Conservation (phyloP, 2,113 vertebrate genomes). For the Ammospiza caudacuta region DNA sequence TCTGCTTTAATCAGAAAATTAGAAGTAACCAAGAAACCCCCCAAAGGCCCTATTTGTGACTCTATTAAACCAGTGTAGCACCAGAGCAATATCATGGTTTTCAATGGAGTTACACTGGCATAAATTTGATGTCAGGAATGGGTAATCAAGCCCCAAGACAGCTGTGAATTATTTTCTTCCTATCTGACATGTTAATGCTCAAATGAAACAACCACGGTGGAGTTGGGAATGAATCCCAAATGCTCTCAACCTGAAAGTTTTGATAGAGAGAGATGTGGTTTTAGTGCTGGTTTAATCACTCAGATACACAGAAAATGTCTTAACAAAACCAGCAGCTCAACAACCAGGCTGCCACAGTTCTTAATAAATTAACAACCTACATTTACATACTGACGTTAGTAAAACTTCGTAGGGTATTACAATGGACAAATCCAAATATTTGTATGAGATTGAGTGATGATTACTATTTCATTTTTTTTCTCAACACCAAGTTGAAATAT, state of each 20-base stretch:
- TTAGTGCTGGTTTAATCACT: background rate
- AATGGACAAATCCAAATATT: conserved; percentile 6
- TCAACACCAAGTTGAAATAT: conserved; percentile 5
- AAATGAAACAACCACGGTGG: background rate
- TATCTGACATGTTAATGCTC: background rate
- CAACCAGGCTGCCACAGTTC: background rate
- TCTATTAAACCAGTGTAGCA: background rate
- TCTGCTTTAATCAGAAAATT: conserved; percentile 59
- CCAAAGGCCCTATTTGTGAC: background rate
- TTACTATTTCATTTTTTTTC: background rate
- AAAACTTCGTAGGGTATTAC: background rate
- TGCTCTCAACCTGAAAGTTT: background rate
- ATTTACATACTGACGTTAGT: background rate
- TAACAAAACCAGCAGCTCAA: background rate
- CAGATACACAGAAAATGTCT: background rate
- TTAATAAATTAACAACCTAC: background rate
- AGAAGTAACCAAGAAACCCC: conserved; percentile 14
- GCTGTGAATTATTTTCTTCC: conserved; percentile 13
- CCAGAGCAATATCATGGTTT: background rate
- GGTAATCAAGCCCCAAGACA: background rate
- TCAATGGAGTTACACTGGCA: background rate
- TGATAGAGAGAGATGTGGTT: background rate
- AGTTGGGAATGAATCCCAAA: conserved; percentile 21
- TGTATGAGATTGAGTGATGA: background rate
- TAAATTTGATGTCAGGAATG: background rate